Evolutionary conservation across 2,113 vertebrate species (phyloP).

Genomic region (Pogona vitticeps): DNA sequence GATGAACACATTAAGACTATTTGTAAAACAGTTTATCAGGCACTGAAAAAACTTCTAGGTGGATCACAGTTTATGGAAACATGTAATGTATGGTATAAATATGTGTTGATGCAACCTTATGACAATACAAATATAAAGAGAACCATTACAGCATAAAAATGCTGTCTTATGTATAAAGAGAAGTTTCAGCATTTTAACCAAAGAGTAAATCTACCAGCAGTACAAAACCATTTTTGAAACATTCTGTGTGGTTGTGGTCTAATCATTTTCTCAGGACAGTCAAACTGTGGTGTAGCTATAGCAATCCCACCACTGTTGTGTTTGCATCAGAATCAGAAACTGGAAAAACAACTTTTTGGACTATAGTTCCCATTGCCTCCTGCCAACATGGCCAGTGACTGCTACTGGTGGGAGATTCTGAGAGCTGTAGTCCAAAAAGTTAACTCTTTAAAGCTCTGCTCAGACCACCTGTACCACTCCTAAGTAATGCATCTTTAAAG

Average conservation of each 20-base stretch:
- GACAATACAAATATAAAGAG: not conserved
- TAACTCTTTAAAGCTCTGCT: not conserved
- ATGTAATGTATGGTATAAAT: conserved; percentile 17
- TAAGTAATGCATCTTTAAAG: not conserved
- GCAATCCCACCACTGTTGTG: conserved; percentile 1
- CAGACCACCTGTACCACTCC: not conserved
- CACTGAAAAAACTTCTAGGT: not conserved
- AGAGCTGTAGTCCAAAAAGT: not conserved
- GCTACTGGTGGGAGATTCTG: not conserved
- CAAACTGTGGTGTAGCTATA: not conserved
- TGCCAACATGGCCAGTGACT: not conserved
- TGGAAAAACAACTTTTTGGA: not conserved
- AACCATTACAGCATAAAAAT: conserved; percentile 11
- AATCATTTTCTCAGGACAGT: conserved; percentile 1
- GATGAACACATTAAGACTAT: not conserved
- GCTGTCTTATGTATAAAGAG: conserved; percentile 18
- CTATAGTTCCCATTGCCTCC: not conserved
- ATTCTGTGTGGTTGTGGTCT: conserved; percentile 1
- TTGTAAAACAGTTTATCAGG: not conserved
- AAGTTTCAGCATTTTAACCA: conserved; percentile 30
- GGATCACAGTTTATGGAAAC: not conserved
- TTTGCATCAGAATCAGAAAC: not conserved
- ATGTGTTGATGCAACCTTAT: conserved; percentile 7
- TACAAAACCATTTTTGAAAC: conserved; percentile 23
- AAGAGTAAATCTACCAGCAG: not conserved